phyloP scores from a whole-genome alignment of 2,888 invertebrate species.

The Heliconius charithonia region DNA sequence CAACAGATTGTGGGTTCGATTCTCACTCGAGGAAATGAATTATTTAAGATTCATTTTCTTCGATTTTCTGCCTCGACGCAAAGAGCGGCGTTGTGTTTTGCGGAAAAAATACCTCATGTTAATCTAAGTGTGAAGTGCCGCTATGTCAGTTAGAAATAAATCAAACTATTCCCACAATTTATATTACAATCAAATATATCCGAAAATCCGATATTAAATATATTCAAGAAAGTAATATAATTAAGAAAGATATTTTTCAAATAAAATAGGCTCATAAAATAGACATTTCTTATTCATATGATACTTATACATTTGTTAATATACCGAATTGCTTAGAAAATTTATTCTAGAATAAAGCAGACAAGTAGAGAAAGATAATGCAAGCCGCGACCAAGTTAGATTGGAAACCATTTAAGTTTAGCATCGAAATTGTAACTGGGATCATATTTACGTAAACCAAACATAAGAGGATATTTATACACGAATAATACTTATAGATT shows the following conservation, averaged over 20 bases:
- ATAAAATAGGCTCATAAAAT: not conserved
- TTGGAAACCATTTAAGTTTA: constrained; percentile 19
- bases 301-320: not conserved
- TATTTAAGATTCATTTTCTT: too few species aligned
- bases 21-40: too few species aligned
- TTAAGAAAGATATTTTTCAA: not conserved
- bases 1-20: too few species aligned
- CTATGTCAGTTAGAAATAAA: not conserved
- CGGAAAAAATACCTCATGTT: too few species aligned
- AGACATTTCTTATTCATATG: not conserved
- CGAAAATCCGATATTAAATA: not conserved
- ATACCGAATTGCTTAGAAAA: not conserved
- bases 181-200: not conserved
- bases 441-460: constrained; percentile 8
- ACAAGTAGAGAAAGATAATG: not conserved
- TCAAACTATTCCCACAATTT: not conserved
- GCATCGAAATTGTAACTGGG: not conserved
- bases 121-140: not conserved
- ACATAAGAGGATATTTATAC: not conserved
- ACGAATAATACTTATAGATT: not conserved
- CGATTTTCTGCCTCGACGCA: too few species aligned
- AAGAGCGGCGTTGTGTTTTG: too few species aligned
- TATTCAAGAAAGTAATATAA: too few species aligned
- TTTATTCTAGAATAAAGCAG: not conserved
- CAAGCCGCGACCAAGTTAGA: constrained; percentile 12